phyloP scores from a whole-genome alignment of 2,888 invertebrate species.

The Colostygia pectinataria region DNA sequence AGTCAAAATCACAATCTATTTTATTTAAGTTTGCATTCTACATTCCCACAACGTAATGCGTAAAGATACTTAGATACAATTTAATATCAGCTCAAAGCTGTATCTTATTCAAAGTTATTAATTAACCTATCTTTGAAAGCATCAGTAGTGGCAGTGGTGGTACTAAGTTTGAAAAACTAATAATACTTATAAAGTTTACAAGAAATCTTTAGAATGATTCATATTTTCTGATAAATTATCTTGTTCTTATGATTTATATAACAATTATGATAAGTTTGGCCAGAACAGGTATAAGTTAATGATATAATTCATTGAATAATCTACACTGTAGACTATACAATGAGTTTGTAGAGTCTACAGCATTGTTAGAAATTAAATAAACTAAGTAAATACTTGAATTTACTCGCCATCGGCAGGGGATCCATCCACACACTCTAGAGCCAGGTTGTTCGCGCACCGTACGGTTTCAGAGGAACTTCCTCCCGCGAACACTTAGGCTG shows the following conservation, averaged over 20 bases:
- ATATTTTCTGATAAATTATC: background rate
- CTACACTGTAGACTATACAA: too few species aligned
- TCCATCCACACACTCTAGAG: too few species aligned
- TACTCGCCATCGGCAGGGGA: too few species aligned
- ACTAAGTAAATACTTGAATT: too few species aligned
- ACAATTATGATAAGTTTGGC: background rate
- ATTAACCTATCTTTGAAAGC: conserved; percentile 9
- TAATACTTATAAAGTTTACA: background rate
- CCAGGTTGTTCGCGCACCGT: too few species aligned
- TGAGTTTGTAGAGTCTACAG: too few species aligned
- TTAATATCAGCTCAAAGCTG: background rate
- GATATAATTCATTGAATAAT: too few species aligned
- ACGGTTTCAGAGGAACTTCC: too few species aligned
- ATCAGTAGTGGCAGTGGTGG: conserved; percentile 1
- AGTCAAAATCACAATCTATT: background rate
- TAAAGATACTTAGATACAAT: background rate
- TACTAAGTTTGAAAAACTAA: too few species aligned
- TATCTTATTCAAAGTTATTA: conserved; percentile 11
- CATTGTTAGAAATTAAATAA: too few species aligned
- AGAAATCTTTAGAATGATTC: conserved; percentile 3
- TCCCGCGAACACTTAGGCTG: too few species aligned
- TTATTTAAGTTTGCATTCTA: background rate
- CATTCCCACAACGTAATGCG: conserved; percentile 1
- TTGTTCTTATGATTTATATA: background rate
- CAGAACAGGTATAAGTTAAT: too few species aligned